These are phyloP conservation scores for Antedon mediterranea DNA, from an alignment of 53 echinoderm and acorn worm genomes.

Conservation along the genomic window DNA sequence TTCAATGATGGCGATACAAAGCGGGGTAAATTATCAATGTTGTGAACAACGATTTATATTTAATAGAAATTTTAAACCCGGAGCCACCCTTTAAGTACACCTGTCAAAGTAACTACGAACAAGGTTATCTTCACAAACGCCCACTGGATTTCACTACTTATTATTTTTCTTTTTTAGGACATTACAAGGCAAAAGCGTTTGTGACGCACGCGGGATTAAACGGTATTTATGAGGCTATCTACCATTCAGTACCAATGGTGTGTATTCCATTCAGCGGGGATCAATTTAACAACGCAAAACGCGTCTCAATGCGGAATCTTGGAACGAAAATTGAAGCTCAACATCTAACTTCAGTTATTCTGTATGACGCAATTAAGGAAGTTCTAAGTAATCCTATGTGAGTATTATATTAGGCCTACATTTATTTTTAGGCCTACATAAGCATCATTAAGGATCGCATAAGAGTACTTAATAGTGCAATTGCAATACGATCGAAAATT, in stretches of 20 bases:
- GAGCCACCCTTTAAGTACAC: too few relatives aligned
- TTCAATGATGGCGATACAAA: too few relatives aligned
- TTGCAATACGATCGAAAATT: too few relatives aligned
- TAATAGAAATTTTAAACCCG: too few relatives aligned
- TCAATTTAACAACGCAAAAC: neutral
- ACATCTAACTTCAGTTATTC: neutral
- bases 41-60: too few relatives aligned
- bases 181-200: neutral
- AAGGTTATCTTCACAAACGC: too few relatives aligned
- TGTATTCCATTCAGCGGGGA: neutral
- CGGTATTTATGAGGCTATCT: neutral
- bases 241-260: neutral
- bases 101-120: too few relatives aligned
- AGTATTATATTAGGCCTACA: neutral
- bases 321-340: neutral
- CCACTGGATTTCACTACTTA: too few relatives aligned
- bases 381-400: neutral
- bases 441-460: too few relatives aligned
- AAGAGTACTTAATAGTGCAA: too few relatives aligned
- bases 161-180: neutral
- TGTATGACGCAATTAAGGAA: neutral
- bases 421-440: too few relatives aligned
- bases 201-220: neutral
- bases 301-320: neutral
- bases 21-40: too few relatives aligned